Percentiles rank a stretch among this genome's conserved stretches.
Conservation (phyloP, 2,888 invertebrate species). For the Onchidella celtica region DNA sequence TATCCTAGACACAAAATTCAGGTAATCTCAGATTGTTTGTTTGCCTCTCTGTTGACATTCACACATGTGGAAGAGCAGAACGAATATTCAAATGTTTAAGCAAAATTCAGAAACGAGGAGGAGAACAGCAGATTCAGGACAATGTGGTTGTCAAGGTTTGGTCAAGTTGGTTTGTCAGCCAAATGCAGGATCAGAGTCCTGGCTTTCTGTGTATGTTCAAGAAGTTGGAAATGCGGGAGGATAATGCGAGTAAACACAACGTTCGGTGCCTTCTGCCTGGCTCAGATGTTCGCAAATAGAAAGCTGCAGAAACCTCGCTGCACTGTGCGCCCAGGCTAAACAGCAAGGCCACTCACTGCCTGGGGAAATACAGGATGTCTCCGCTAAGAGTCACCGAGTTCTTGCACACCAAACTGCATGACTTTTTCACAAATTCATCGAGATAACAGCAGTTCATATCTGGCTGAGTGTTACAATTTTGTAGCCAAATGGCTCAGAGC, state of each 20-base stretch:
- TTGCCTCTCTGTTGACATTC: no score
- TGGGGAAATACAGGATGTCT: neutral
- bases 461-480: no score
- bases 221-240: neutral
- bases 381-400: neutral
- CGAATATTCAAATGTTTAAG: no score
- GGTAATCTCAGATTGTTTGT: no score
- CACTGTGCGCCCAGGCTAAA: neutral
- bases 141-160: neutral
- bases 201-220: neutral
- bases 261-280: constrained; percentile 5
- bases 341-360: neutral
- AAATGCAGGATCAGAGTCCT: constrained; percentile 20
- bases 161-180: neutral
- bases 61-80: no score
- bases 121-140: no score
- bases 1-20: no score
- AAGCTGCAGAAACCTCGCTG: neutral
- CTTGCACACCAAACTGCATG: neutral
- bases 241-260: constrained; percentile 10
- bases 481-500: no score
- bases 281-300: neutral
- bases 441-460: neutral
- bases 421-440: neutral
- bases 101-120: no score